Base-by-base conservation (phyloP, 2,888 invertebrate species). In the Ormyrus thymus region DNA sequence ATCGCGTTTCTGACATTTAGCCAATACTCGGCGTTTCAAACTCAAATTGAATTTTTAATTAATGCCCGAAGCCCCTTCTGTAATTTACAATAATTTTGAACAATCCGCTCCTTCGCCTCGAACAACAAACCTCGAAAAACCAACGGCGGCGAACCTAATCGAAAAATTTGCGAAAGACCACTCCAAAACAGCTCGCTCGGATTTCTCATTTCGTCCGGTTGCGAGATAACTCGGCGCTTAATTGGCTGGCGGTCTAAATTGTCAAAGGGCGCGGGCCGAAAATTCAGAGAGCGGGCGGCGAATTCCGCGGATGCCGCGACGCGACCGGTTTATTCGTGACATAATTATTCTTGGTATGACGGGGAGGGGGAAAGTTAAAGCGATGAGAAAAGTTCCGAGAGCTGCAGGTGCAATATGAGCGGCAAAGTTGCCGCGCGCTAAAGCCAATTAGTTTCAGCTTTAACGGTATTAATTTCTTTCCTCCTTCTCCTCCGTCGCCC, bases 341-440 rank as follows among this genome's bases (percentile, higher is more conserved):
- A 61, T 79, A 79, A 79, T 79, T 75, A 79, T 74, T 64, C 69
- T 65, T 70, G 45, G 75, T 29, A 61, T 66, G 70, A 29, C 29
- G 13, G n/a, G 46, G 48, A n/a, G n/a, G n/a, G n/a, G n/a, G 58
- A 70, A 58, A 70, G 70, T 70, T 70, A 46, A 53, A 71, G 55
- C 64, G 73, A 73, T 65, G 66, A 65, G 65, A 74, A 74, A 65
- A 65, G 74, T 74, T 65, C 11, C 10, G 7, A 15, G 6, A 1
- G 58, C 58, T 59, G 51, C 29, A 59, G 8, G 29, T 29, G 70
- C 13, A 56, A 48, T 56, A 59, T 56, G 48, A 69, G 8, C 15
- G 6, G 73, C 55, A 29, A 64, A 73, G 64, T 64, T 73, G 51
- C 51, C 29, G 4, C 29, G 61, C 43, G n/a, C 29, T 62, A 29